These are phyloP conservation scores for Bombus picipes DNA, from an alignment of 1,140 invertebrate species.

Conservation along the genomic window DNA sequence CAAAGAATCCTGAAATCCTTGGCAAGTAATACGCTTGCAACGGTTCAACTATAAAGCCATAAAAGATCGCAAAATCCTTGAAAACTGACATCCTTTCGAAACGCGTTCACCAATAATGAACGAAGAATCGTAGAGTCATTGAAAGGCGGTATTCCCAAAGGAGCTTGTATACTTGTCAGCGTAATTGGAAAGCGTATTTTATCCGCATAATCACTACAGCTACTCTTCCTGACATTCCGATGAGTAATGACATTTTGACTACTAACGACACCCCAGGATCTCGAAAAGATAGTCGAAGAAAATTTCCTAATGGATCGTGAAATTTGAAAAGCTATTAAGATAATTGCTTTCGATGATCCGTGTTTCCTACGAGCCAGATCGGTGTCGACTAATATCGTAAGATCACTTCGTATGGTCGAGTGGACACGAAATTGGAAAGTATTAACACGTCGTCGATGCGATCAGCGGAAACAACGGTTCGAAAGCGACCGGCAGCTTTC, in stretches of 20 bases:
- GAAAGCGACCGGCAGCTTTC: conserved; percentile 24
- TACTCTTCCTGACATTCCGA: too few species aligned
- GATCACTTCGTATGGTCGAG: neutral
- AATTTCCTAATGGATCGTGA: neutral
- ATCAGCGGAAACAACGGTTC: neutral
- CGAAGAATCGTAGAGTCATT: too few species aligned
- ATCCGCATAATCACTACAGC: neutral
- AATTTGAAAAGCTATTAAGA: neutral
- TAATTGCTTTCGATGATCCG: neutral
- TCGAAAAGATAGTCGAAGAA: neutral
- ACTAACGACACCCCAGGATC: neutral
- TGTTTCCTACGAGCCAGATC: neutral
- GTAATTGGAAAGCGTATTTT: neutral
- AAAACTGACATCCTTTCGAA: too few species aligned
- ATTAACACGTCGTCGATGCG: neutral
- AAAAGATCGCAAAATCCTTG: too few species aligned
- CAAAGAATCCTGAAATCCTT: too few species aligned
- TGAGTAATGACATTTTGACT: neutral
- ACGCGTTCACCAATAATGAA: too few species aligned
- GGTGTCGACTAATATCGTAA: neutral
- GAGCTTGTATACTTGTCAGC: too few species aligned
- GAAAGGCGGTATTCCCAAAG: too few species aligned
- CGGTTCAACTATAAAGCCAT: too few species aligned
- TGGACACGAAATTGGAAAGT: neutral
- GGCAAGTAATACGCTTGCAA: too few species aligned